Evolutionary conservation across 2,113 vertebrate genomes (phyloP).

Genomic region (Chroicocephalus ridibundus): DNA sequence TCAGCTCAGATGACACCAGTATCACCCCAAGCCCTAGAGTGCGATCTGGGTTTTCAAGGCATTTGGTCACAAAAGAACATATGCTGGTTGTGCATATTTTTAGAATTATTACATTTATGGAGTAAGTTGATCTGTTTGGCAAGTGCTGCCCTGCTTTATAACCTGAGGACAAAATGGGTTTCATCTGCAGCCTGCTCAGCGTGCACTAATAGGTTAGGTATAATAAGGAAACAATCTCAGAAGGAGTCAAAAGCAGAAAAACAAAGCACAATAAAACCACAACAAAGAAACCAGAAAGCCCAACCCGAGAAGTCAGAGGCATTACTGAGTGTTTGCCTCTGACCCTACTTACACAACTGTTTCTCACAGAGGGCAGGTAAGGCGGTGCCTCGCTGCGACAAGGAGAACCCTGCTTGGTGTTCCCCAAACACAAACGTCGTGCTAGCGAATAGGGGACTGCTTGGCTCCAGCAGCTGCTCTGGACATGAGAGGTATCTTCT

Average conservation of each 20-base stretch:
- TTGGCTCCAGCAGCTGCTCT: background rate
- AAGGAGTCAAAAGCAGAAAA: background rate
- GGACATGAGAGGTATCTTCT: background rate
- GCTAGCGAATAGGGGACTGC: background rate
- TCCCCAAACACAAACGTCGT: accelerated
- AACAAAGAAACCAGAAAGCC: background rate
- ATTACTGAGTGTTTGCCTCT: background rate
- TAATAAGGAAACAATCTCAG: background rate
- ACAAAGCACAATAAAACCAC: background rate
- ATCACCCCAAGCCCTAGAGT: background rate
- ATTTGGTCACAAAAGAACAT: background rate
- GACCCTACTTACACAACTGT: background rate
- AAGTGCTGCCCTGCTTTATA: background rate
- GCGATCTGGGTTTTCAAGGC: background rate
- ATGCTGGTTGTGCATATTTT: background rate
- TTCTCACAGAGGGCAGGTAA: background rate
- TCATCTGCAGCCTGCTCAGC: background rate
- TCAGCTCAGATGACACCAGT: background rate
- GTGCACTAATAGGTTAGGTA: background rate
- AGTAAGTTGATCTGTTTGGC: background rate
- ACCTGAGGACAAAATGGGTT: background rate
- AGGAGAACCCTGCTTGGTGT: background rate
- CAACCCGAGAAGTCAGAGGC: background rate
- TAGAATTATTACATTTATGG: background rate
- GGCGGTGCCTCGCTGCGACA: accelerated